A percentile compares a stretch with the other conserved stretches of the same genome.
phyloP scores from a whole-genome alignment of 2,888 invertebrate genomes.

The Eristalis tenax region DNA sequence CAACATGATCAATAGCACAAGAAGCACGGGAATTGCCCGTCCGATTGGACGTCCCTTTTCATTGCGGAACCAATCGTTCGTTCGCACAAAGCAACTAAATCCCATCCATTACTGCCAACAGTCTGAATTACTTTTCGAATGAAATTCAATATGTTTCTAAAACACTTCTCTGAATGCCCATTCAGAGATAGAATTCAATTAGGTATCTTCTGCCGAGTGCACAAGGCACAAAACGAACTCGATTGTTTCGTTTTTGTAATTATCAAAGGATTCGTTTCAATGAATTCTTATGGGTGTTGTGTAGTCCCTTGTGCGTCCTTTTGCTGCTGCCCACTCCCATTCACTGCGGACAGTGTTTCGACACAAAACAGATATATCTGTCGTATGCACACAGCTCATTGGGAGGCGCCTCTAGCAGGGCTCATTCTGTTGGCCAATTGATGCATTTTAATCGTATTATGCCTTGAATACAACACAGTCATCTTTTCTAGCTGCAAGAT shows the following conservation, averaged over 20 bases:
- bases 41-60: too few species aligned
- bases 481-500: slow-evolving; percentile 1
- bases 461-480: slow-evolving; percentile 8
- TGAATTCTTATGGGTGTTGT: not conserved
- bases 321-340: not conserved
- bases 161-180: slow-evolving; percentile 23
- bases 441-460: slow-evolving; percentile 36
- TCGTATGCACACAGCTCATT: not conserved
- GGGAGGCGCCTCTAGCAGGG: not conserved
- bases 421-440: slow-evolving; percentile 21
- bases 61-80: not conserved
- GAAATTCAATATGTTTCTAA: slow-evolving; percentile 10
- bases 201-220: not conserved
- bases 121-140: slow-evolving; percentile 9
- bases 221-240: not conserved
- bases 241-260: slow-evolving; percentile 27
- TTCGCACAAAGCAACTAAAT: slow-evolving; percentile 1
- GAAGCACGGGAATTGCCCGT: too few species aligned
- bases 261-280: slow-evolving; percentile 15
- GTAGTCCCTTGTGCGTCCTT: not conserved
- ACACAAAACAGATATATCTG: not conserved
- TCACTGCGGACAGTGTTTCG: not conserved
- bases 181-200: slow-evolving; percentile 21
- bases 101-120: not conserved
- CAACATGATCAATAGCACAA: too few species aligned